phyloP scores from a whole-genome alignment of 1,140 invertebrate genomes.

The Bombus turneri region DNA sequence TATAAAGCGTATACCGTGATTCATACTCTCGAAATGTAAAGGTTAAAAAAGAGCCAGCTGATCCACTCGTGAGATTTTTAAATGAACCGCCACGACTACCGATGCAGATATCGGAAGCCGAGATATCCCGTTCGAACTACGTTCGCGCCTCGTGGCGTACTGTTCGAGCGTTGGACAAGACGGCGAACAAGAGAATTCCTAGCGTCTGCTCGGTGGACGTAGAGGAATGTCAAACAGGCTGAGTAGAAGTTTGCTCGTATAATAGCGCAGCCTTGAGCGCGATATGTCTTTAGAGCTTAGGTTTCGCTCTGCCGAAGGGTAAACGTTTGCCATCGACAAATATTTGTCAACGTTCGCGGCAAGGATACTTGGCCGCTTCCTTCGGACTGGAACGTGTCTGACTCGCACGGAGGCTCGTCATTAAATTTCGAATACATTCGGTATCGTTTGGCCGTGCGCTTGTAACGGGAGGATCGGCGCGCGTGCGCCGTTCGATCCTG shows the following conservation, averaged over 20 bases:
- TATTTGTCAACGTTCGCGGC: constrained; percentile 42
- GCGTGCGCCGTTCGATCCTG: constrained; percentile 31
- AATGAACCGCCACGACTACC: neutral
- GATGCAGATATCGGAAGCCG: neutral
- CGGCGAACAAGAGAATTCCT: too few relatives aligned
- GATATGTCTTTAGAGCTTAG: constrained; percentile 53
- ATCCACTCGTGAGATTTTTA: neutral
- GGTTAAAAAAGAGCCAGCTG: neutral
- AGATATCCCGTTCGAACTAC: neutral
- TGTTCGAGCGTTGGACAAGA: neutral
- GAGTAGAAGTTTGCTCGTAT: constrained; percentile 44
- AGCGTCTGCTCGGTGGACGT: neutral
- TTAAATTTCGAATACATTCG: constrained; percentile 35
- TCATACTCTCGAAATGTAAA: too few relatives aligned
- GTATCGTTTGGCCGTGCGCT: neutral
- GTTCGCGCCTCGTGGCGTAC: too few relatives aligned
- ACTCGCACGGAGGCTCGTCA: constrained; percentile 4
- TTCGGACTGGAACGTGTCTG: constrained; percentile 14
- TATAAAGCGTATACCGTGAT: neutral
- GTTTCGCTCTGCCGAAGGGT: constrained; percentile 50
- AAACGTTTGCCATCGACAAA: constrained; percentile 52
- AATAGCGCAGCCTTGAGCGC: constrained; percentile 40
- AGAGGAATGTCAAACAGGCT: constrained; percentile 39
- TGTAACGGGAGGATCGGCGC: neutral
- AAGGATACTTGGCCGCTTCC: constrained; percentile 30